These are phyloP conservation scores for Scaptomyza flava DNA, from an alignment of 2,888 invertebrate species.

Conservation along the genomic window DNA sequence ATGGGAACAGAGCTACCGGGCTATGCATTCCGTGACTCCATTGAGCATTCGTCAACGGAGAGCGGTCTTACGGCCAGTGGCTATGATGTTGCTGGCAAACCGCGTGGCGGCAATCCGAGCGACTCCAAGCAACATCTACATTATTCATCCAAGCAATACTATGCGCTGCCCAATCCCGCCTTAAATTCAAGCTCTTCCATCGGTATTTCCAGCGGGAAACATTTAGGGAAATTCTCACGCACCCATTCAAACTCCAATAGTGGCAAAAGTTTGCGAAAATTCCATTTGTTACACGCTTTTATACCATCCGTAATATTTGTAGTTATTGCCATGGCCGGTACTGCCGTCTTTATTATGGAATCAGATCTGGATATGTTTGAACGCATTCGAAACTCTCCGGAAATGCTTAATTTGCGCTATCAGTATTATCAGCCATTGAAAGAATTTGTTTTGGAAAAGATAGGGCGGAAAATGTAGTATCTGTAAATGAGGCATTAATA, in stretches of 20 bases:
- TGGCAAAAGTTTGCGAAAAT: constrained; percentile 85
- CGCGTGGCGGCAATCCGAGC: constrained; percentile 56
- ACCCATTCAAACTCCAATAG: constrained; percentile 74
- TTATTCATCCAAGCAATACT: constrained; percentile 71
- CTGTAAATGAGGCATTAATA: background rate
- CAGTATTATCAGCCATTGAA: constrained; percentile 94
- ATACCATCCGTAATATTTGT: constrained; percentile 92
- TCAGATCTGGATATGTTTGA: constrained; percentile 90
- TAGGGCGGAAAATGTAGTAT: constrained; percentile 63
- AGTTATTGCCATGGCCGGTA: constrained; percentile 88
- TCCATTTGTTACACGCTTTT: constrained; percentile 89
- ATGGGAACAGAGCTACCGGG: constrained; percentile 78
- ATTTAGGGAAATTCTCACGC: constrained; percentile 42
- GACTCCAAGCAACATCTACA: constrained; percentile 68
- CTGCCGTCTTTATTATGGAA: constrained; percentile 90
- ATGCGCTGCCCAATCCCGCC: constrained; percentile 69
- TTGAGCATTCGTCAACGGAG: constrained; percentile 92
- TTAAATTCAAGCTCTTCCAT: constrained; percentile 72
- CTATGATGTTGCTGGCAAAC: constrained; percentile 69
- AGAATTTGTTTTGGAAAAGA: constrained; percentile 85
- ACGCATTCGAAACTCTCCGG: constrained; percentile 90
- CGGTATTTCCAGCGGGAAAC: constrained; percentile 59
- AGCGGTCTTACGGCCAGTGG: constrained; percentile 86
- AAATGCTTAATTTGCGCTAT: constrained; percentile 90
- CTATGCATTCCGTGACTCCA: constrained; percentile 90